Evolutionary conservation across 1,140 invertebrate genomes (phyloP), one percentile per base, ranked within the genome.

Genomic region (Saccostrea glomerata): DNA sequence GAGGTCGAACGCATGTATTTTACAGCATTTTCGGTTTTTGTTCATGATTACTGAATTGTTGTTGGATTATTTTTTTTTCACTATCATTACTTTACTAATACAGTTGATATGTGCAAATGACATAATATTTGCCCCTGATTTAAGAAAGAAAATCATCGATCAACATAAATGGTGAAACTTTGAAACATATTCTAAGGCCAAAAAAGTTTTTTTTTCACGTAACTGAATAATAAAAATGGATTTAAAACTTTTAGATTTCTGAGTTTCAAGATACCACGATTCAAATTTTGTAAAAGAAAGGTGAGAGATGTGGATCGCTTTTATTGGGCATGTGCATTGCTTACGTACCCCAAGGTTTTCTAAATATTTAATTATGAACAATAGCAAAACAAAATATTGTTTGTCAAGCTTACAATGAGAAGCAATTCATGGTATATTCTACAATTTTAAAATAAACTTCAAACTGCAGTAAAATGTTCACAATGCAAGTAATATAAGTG

Each of bases 231-330:
- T 77, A 12, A 36, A 77, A 77, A 13, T 77, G 58, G 30, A 73
- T 36, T 77, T 77, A 30, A 77, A 77, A 77, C 70, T 77, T 77
- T 77, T 77, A 77, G 70, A 77, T 77, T 77, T 77, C 70, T 77
- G 70, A 77, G 25, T 77, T 36, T 77, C 70, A 77, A 77, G 70
- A 36, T 77, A 9, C 70, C 70, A 40, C 23, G 70, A 17, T 77
- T 77, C 70, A 77, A 36, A 77, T 77, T 77, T 30, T 77, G 70
- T 77, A 77, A 77, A 77, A 77, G 25, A 36, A 25, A 77, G 70
- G 70, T 77, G 70, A 77, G 70, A 77, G 11, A 77, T 25, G 23
- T 77, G 70, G 15, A 77, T 77, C 70, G 70, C 70, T 77, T 77
- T 30, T 5, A 77, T 30, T 17, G 23, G 70, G 70, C 70, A 77